Evolutionary conservation across 2,113 vertebrate species (phyloP), one percentile per base, ranked within the genome.

Genomic region (Megaceryle maxima): DNA sequence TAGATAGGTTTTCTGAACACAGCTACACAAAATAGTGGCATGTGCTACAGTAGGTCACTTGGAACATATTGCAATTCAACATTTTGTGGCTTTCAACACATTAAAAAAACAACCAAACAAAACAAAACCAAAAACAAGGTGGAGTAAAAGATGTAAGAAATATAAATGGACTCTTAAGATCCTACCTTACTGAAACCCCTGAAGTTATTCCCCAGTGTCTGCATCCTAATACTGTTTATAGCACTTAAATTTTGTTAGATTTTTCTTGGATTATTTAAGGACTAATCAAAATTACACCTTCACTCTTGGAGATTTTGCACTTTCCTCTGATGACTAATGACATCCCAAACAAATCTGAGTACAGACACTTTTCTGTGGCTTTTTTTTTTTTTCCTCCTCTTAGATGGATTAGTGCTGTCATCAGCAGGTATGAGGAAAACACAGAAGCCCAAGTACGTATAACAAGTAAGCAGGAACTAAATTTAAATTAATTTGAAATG

Each of bases 401-500:
- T 75, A 86, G 39, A 83, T 84, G 77, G 64, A 92, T 94, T 93
- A 92, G 26, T 53, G 73, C 79, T 94, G 88, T 97, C 92, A 86
- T 92, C 90, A 87, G 90, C 88, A 95, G 80, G 76, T 92, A 83
- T 82, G 57, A 66, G 69, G 39, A 90, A 96, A 96, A 88, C 63
- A 85, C 78, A 93, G 92, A 83, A 92, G 55, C 35, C 46, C 26
- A 44, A 92, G 66, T 43, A 75, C 29, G 56, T 90, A 70, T 64
- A 90, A 79, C 15, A 67, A 90, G 31, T 37, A 87, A 88, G 39
- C 15, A 92, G 75, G 29, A 94, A 66, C 29, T 84, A 51, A 33
- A 88, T 93, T 96, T 95, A 88, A 96, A 95, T 86, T 94, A 35
- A 83, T 87, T 88, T 96, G 73, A 88, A 93, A 90, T 75, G 64